phyloP scores from a whole-genome alignment of 2,113 vertebrate genomes.

The Vulpes ferrilata region DNA sequence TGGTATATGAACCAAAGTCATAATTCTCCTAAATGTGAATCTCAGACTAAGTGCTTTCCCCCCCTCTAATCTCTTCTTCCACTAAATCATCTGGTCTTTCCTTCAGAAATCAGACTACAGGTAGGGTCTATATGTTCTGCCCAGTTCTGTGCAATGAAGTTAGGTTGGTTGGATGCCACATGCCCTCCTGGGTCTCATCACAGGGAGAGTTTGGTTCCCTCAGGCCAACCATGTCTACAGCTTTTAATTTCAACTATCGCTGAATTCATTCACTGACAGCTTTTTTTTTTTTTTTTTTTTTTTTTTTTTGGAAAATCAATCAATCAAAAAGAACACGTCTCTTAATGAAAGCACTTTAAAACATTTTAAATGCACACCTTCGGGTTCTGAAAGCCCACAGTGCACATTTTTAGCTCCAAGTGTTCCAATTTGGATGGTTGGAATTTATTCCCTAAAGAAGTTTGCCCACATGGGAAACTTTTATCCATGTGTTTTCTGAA shows the following conservation, averaged over 20 bases:
- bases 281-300: background rate
- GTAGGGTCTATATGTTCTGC: background rate
- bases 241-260: slow-evolving; percentile 23
- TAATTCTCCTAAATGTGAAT: background rate
- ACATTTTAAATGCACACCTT: slow-evolving; percentile 48
- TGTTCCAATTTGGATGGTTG: background rate
- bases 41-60: background rate
- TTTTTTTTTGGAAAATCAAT: slow-evolving; percentile 43
- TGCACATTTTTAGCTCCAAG: slow-evolving; percentile 56
- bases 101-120: background rate
- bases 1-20: background rate
- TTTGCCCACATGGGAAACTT: slow-evolving; percentile 9
- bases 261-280: slow-evolving; percentile 38
- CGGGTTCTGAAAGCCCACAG: slow-evolving; percentile 59
- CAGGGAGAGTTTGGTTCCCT: background rate
- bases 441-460: slow-evolving; percentile 24
- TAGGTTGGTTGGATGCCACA: rapidly evolving
- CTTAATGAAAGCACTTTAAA: slow-evolving; percentile 57
- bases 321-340: slow-evolving; percentile 73
- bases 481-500: slow-evolving; percentile 19
- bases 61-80: background rate
- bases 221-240: background rate
- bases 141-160: rapidly evolving
- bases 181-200: background rate
- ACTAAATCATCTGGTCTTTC: background rate